These are phyloP conservation scores for Leptinotarsa rubiginosa DNA, from an alignment of 2,888 invertebrate genomes.

Conservation along the genomic window DNA sequence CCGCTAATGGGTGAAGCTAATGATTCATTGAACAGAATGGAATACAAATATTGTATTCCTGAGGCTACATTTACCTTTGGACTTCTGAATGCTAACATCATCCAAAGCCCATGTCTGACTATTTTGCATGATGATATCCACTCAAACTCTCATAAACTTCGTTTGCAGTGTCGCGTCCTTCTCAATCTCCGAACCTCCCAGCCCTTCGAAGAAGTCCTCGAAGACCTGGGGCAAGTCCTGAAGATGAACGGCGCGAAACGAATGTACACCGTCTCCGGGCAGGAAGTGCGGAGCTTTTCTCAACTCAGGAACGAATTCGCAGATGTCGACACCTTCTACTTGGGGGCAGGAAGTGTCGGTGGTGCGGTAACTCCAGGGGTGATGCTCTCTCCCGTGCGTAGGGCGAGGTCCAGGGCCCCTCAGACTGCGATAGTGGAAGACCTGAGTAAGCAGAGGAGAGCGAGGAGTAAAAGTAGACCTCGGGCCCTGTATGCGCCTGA, in stretches of 20 bases:
- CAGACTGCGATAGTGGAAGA: conserved; percentile 70
- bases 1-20: too few relatives aligned
- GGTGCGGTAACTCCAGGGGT: conserved; percentile 55
- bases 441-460: conserved; percentile 71
- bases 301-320: conserved; percentile 93
- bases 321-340: conserved; percentile 91
- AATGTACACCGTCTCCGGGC: conserved; percentile 92
- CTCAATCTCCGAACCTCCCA: conserved; percentile 92
- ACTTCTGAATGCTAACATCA: too few relatives aligned
- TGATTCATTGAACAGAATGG: too few relatives aligned
- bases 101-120: too few relatives aligned
- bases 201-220: conserved; percentile 93
- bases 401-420: conserved; percentile 75
- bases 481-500: conserved; percentile 87
- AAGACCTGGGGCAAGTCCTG: conserved; percentile 91
- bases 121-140: too few relatives aligned
- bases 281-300: conserved; percentile 94
- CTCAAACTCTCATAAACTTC: neutral
- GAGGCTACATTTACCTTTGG: too few relatives aligned
- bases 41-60: too few relatives aligned
- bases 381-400: conserved; percentile 74
- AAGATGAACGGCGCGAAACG: conserved; percentile 91
- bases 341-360: conserved; percentile 72
- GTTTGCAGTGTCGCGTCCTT: conserved; percentile 84
- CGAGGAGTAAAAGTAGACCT: conserved; percentile 87